Evolutionary conservation across 2,797 vertebrate genomes (phyloP).

Genomic region (Coranthus polyacanthus): DNA sequence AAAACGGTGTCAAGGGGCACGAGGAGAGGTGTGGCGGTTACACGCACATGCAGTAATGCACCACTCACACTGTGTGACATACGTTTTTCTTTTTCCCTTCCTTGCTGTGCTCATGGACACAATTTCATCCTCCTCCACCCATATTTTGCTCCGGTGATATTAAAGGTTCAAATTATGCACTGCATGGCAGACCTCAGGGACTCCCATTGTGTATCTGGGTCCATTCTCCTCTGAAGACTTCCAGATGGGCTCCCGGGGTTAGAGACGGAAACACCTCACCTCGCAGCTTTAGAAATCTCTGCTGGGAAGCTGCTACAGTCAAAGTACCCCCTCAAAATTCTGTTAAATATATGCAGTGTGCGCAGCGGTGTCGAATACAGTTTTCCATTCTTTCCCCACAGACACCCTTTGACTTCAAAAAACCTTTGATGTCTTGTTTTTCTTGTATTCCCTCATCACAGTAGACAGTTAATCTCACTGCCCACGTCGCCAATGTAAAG

Average conservation of each 20-base stretch:
- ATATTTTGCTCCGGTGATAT: conserved; percentile 40
- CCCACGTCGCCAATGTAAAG: conserved; percentile 52
- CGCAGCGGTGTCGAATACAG: conserved; percentile 34
- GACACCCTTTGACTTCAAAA: conserved; percentile 64
- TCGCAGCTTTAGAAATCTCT: conserved; percentile 39
- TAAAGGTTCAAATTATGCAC: conserved; percentile 45
- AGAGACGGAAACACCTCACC: conserved; percentile 61
- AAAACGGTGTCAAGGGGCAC: conserved; percentile 59
- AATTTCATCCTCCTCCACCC: conserved; percentile 39
- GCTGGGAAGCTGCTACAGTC: conserved; percentile 30
- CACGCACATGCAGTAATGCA: conserved; percentile 25
- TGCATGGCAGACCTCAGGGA: conserved; percentile 55
- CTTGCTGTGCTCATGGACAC: conserved; percentile 42
- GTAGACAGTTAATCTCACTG: conserved; percentile 56
- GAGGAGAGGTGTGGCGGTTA: conserved; percentile 47
- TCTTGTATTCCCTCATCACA: conserved; percentile 56
- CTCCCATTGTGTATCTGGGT: conserved; percentile 46
- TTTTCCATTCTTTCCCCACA: conserved; percentile 50
- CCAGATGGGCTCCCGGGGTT: conserved; percentile 70
- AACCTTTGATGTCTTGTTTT: conserved; percentile 67
- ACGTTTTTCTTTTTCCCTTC: conserved; percentile 7
- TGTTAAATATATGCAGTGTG: conserved; percentile 53
- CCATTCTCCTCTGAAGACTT: conserved; percentile 72
- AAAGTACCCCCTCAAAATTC: conserved; percentile 34
- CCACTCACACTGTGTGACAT: conserved; percentile 25